A percentile compares a stretch with the other conserved stretches of the same genome.
Conservation (phyloP, 1,140 invertebrate species). For the Euura saliciscinereae region DNA sequence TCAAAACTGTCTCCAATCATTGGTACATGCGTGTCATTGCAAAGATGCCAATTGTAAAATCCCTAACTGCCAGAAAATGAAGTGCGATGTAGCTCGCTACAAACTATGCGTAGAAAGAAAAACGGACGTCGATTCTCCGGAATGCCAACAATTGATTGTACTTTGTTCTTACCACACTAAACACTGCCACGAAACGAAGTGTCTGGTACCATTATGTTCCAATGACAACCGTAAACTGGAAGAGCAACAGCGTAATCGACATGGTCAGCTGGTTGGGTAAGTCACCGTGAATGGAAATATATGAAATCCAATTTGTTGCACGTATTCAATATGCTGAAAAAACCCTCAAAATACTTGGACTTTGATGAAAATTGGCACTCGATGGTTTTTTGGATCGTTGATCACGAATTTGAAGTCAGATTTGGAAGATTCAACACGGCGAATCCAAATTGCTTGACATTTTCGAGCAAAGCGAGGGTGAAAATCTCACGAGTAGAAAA, state of each 20-base stretch:
- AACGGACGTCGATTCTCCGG: constrained; percentile 94
- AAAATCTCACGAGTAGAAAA: no score
- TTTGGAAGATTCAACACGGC: no score
- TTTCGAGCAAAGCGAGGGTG: no score
- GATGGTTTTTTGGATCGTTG: no score
- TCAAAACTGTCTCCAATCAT: constrained; percentile 94
- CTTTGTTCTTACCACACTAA: constrained; percentile 99
- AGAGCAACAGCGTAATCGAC: constrained; percentile 89
- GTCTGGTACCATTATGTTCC: constrained; percentile 96
- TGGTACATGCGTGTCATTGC: constrained; percentile 98
- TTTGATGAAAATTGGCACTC: no score
- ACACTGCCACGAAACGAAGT: constrained; percentile 95
- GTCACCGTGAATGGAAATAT: not conserved
- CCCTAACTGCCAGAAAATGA: constrained; percentile 98
- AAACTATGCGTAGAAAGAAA: constrained; percentile 92
- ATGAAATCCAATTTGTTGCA: no score
- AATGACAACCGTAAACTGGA: constrained; percentile 97
- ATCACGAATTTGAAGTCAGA: no score
- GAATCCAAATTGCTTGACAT: no score
- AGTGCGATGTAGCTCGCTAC: constrained; percentile 95
- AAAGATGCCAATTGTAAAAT: constrained; percentile 97
- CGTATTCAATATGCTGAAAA: no score
- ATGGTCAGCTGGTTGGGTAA: constrained; percentile 69
- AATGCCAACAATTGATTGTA: constrained; percentile 98
- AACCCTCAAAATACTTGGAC: no score